These are phyloP conservation scores for Apogon talboti DNA, from an alignment of 2,797 vertebrate species.

Conservation along the genomic window DNA sequence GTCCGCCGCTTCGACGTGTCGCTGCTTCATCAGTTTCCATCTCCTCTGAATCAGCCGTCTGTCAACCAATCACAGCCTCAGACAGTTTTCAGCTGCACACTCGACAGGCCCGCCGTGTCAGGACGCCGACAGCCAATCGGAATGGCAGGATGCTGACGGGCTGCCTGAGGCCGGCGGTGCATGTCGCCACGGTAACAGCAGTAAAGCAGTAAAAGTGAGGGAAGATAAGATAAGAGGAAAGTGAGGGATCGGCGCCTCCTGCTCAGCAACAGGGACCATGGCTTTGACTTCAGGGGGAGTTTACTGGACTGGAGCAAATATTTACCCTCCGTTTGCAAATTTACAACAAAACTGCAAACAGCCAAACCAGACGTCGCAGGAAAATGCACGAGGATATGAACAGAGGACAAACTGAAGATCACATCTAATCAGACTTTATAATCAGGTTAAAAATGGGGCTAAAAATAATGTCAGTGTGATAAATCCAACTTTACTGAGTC, in stretches of 20 bases:
- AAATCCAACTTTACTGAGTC: too few relatives aligned
- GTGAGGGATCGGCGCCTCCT: not conserved
- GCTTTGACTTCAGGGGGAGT: too few relatives aligned
- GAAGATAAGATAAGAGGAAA: constrained; percentile 34
- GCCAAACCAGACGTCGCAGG: too few relatives aligned
- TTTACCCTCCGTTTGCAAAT: not conserved
- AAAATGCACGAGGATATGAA: not conserved
- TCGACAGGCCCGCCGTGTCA: constrained; percentile 12
- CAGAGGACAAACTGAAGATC: too few relatives aligned
- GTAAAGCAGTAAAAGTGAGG: constrained; percentile 11
- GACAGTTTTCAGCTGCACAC: constrained; percentile 22
- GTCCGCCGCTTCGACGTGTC: constrained; percentile 10
- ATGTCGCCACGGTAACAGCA: constrained; percentile 44
- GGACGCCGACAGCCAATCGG: constrained; percentile 42
- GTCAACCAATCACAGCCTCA: constrained; percentile 39
- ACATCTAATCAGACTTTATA: too few relatives aligned
- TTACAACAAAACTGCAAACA: not conserved
- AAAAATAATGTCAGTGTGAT: too few relatives aligned
- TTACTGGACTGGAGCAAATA: constrained; percentile 1
- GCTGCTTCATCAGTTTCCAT: constrained; percentile 29
- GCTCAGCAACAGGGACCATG: not conserved
- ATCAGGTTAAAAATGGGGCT: too few relatives aligned
- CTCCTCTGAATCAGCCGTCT: constrained; percentile 51
- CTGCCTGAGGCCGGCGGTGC: constrained; percentile 33
- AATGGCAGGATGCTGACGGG: constrained; percentile 6